These are phyloP conservation scores for Eledone cirrhosa DNA, from an alignment of 2,888 invertebrate species.

Conservation along the genomic window DNA sequence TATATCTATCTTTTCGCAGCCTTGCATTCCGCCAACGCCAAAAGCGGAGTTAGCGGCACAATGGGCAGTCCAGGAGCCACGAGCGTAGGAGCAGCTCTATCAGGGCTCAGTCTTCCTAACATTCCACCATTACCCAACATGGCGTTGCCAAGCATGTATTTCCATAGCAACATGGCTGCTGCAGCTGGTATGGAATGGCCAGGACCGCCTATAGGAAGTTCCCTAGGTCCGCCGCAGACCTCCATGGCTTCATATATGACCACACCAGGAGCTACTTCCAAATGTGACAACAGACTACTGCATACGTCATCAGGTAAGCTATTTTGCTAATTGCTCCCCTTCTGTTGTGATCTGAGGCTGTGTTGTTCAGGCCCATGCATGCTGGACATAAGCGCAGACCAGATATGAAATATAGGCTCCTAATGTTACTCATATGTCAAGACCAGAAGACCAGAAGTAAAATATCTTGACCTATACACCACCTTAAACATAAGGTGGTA, in stretches of 20 bases:
- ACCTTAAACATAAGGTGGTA: too few relatives aligned
- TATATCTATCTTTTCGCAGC: neutral
- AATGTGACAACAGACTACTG: constrained; percentile 27
- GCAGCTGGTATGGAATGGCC: constrained; percentile 49
- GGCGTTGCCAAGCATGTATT: constrained; percentile 55
- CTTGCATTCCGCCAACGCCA: constrained; percentile 21
- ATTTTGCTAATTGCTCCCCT: too few relatives aligned
- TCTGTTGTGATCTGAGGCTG: too few relatives aligned
- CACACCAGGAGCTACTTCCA: neutral
- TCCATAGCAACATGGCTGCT: constrained; percentile 46
- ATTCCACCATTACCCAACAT: constrained; percentile 46
- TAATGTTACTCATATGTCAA: too few relatives aligned
- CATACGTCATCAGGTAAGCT: constrained; percentile 23
- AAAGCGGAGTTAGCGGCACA: neutral
- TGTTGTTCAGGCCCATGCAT: too few relatives aligned
- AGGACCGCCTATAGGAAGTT: constrained; percentile 41
- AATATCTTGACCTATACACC: too few relatives aligned
- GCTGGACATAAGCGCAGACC: too few relatives aligned
- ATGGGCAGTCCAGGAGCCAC: neutral
- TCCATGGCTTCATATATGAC: constrained; percentile 27
- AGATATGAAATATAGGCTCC: too few relatives aligned
- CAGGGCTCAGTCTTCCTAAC: constrained; percentile 34
- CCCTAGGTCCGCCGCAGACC: constrained; percentile 38
- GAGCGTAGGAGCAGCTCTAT: constrained; percentile 4
- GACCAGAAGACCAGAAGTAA: too few relatives aligned